Evolutionary conservation across 2,797 vertebrate species (phyloP), one percentile per base, ranked within the genome.

Genomic region (Fistularia commersonii): DNA sequence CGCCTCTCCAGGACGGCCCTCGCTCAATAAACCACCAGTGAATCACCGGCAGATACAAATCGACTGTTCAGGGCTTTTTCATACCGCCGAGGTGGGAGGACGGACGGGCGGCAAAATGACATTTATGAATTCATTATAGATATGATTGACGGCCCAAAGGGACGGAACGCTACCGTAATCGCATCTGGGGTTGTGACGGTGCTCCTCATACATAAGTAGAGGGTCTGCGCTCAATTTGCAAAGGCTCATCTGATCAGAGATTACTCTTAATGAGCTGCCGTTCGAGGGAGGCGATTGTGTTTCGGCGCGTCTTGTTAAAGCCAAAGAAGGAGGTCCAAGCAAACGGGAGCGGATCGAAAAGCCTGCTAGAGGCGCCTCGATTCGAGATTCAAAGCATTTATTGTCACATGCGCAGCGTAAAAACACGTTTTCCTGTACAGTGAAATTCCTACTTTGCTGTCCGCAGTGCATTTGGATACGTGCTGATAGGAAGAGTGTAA

Each of bases 341-440:
- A 41, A 47, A 31, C 3, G 5, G 3, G 32, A 14, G 43, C 8
- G 8, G 10, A 42, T 13, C 3, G 41, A 23, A 48, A 7, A 11
- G 39, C 11, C 35, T 12, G n/a, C 0, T 3, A 23, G 42, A 45
- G 45, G 50, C 32, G 15, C 13, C 41, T 49, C 38, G 32, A 64
- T 59, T 54, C 39, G 45, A 63, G 15, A 41, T 14, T 60, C 74
- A 80, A 72, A 66, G 76, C 46, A 72, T 41, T 57, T 76, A n/a
- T n/a, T n/a, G n/a, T n/a, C n/a, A n/a, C n/a, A n/a, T n/a, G n/a
- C n/a, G n/a, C n/a, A n/a, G n/a, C n/a, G n/a, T n/a, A n/a, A n/a
- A n/a, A n/a, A n/a, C n/a, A n/a, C n/a, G n/a, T n/a, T n/a, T n/a
- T n/a, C n/a, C n/a, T n/a, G n/a, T n/a, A n/a, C n/a, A n/a, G n/a